phyloP scores from a whole-genome alignment of 2,113 vertebrate species.

The Cettia cetti region DNA sequence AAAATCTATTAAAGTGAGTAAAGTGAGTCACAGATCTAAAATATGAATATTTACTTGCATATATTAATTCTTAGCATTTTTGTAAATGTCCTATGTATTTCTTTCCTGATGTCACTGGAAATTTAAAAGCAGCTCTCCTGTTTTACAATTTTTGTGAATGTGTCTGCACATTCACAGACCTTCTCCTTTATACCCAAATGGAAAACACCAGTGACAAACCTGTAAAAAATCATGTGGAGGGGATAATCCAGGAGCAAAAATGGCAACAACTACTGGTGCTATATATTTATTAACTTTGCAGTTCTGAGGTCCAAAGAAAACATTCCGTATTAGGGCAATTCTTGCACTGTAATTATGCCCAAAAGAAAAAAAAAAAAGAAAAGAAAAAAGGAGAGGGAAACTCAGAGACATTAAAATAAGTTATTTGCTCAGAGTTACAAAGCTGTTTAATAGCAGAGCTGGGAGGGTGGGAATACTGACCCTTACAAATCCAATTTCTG shows the following conservation, averaged over 20 bases:
- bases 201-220: background rate
- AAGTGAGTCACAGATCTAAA: background rate
- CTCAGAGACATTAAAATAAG: background rate
- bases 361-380: background rate
- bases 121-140: background rate
- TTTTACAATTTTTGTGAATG: background rate
- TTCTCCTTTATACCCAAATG: background rate
- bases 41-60: background rate
- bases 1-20: background rate
- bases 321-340: background rate
- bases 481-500: background rate
- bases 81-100: background rate
- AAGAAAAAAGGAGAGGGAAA: fast-evolving
- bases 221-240: background rate
- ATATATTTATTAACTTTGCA: background rate
- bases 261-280: background rate
- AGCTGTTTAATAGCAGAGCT: background rate
- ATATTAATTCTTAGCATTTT: background rate
- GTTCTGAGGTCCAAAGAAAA: background rate
- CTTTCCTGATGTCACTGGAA: background rate
- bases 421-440: background rate
- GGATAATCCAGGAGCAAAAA: background rate
- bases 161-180: background rate
- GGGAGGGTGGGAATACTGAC: fast-evolving
- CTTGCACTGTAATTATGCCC: background rate